phyloP scores from a whole-genome alignment of 1,140 invertebrate genomes.

The Homarus americanus region DNA sequence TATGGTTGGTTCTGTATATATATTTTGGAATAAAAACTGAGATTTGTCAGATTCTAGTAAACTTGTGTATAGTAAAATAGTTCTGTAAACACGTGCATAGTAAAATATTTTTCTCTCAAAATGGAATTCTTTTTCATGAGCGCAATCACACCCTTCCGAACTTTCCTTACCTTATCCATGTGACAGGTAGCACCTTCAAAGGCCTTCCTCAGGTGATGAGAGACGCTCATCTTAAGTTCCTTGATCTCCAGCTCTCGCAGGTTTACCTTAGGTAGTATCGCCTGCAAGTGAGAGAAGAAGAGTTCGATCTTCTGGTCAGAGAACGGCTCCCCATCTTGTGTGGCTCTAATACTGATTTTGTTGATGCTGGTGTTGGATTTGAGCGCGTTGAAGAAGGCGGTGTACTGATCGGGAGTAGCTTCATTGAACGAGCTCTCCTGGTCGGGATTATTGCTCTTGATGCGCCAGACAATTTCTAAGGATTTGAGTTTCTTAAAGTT shows the following conservation, averaged over 20 bases:
- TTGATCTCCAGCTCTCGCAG: slow-evolving; percentile 65
- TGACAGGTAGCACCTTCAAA: slow-evolving; percentile 51
- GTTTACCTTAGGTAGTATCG: slow-evolving; percentile 59
- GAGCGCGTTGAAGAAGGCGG: slow-evolving; percentile 67
- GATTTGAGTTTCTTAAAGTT: slow-evolving; percentile 63
- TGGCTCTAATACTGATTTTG: slow-evolving; percentile 66
- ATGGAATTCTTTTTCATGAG: too few relatives aligned
- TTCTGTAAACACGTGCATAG: too few relatives aligned
- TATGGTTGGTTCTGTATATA: too few relatives aligned
- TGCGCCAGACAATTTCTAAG: slow-evolving; percentile 68
- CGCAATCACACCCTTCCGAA: background rate
- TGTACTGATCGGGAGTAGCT: slow-evolving; percentile 60
- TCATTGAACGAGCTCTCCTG: slow-evolving; percentile 74
- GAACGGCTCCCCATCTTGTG: slow-evolving; percentile 73
- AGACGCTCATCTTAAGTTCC: slow-evolving; percentile 72
- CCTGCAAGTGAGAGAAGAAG: slow-evolving; percentile 70
- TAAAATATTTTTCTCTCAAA: too few relatives aligned
- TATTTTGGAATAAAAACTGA: too few relatives aligned
- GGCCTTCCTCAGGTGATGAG: slow-evolving; percentile 41
- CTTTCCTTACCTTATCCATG: slow-evolving; percentile 51
- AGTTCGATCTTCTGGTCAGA: slow-evolving; percentile 67
- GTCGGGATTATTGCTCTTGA: slow-evolving; percentile 74
- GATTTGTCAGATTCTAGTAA: too few relatives aligned
- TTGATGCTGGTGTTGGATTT: slow-evolving; percentile 63
- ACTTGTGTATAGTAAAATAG: too few relatives aligned